A percentile compares a stretch with the other conserved stretches of the same genome.
These are phyloP conservation scores for Platygyra sinensis DNA, from an alignment of 64 coral and sea anemone genomes.

Conservation along the genomic window DNA sequence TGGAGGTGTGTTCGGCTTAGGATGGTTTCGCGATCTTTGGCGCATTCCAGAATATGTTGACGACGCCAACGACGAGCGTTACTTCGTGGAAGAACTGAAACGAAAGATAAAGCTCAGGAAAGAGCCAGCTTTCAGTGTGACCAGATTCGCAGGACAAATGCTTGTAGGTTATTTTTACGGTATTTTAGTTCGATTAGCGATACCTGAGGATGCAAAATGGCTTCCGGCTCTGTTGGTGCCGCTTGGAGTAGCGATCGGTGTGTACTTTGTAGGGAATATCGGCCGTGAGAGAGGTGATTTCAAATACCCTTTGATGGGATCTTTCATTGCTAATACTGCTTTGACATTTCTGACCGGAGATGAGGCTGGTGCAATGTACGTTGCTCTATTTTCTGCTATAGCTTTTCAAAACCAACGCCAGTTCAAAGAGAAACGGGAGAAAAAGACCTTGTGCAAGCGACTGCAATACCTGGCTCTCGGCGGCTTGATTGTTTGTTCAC, in stretches of 20 bases:
- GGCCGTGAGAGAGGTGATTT: constrained; percentile 94
- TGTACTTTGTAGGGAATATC: constrained; percentile 94
- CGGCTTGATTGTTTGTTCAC: constrained; percentile 61
- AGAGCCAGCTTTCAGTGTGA: constrained; percentile 86
- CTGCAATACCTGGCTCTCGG: constrained; percentile 72
- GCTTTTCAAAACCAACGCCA: constrained; percentile 82
- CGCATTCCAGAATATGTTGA: constrained; percentile 97
- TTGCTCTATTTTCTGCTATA: constrained; percentile 83
- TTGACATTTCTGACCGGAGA: constrained; percentile 76
- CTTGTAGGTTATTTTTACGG: constrained; percentile 97
- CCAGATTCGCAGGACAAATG: constrained; percentile 96
- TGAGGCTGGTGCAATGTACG: constrained; percentile 91
- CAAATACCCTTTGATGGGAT: constrained; percentile 77
- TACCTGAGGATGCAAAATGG: constrained; percentile 90
- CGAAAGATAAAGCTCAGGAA: constrained; percentile 64
- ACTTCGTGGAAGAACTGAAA: constrained; percentile 72
- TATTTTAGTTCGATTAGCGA: constrained; percentile 84
- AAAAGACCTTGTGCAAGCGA: constrained; percentile 72
- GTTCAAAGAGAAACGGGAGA: constrained; percentile 46
- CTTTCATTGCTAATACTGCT: constrained; percentile 62
- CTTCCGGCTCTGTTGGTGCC: constrained; percentile 74
- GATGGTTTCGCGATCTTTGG: constrained; percentile 98
- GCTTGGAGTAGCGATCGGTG: constrained; percentile 83
- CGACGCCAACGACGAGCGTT: constrained; percentile 82
- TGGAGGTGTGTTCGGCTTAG: constrained; percentile 90